Base-by-base conservation (phyloP, 2,888 invertebrate genomes). In the Saturnia japonica region DNA sequence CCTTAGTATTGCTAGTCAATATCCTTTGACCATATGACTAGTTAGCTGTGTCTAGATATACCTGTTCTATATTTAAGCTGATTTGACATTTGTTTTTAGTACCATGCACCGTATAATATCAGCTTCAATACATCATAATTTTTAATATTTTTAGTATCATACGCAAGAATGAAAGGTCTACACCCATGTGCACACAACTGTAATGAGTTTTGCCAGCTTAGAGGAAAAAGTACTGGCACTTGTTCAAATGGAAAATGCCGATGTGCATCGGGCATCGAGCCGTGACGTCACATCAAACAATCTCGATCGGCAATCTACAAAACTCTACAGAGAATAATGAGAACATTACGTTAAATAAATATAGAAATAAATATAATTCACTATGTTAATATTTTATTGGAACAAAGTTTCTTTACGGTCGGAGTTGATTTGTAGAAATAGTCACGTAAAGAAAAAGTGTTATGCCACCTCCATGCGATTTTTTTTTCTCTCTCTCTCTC, bases 181-280 rank as follows among this genome's bases (percentile, higher is more conserved):
- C 72, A 74, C 9, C 34, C 72, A 9, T 72, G 72, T 43, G 14
- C 8, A 14, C 42, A 28, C 0, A 79, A 86, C 45, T 88, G 88
- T 57, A 70, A 78, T 1, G 75, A 80, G 28, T 43, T 78, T 8
- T 88, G 88, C 43, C 77, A 83, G 1, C 68, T 74, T 0, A 76
- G 47, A 43, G 88, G 86, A 0, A 78, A 43, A 51, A 82, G 77
- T 67, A 45, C 40, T 8, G 88, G 87, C 0, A 25, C 43, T 3
- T 88, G 88, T 47, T 25, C 72, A 2, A 77, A 78, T 16, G 76
- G 80, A 0, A 78, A 68, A 1, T 88, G 88, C 70, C 77, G 74
- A 45, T 86, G 86, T 74, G 67, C 34, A 0, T 68, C 72, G 9
- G 69, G 69, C 6, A 43, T 73, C 74, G 66, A 19, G 9, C 68